Conservation (phyloP, 2,888 invertebrate species). For the Tachystola acroxantha region DNA sequence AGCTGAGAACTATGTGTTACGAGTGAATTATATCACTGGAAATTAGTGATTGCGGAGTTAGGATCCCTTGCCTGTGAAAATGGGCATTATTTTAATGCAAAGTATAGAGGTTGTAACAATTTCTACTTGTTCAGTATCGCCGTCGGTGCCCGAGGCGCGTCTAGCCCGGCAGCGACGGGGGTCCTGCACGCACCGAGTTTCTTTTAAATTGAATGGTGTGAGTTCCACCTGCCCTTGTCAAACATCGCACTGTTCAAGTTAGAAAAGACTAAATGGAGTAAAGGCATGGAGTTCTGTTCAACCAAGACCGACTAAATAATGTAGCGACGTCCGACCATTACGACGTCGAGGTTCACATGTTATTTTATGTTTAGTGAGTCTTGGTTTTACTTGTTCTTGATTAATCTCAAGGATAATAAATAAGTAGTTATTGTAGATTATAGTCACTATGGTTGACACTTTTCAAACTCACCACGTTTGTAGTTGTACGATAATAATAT, state of each 20-base stretch:
- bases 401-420: conserved; percentile 40
- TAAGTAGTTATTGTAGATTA: conserved; percentile 21
- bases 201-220: conserved; percentile 77
- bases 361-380: conserved; percentile 77
- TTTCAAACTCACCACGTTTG: conserved; percentile 28
- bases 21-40: conserved; percentile 69
- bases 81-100: conserved; percentile 95
- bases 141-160: conserved; percentile 37
- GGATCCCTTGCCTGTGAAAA: conserved; percentile 83
- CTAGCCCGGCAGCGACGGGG: conserved; percentile 48
- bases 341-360: conserved; percentile 45
- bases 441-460: conserved; percentile 19
- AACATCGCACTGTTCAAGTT: conserved; percentile 75
- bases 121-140: conserved; percentile 69
- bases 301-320: conserved; percentile 78
- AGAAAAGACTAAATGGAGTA: conserved; percentile 73
- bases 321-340: conserved; percentile 44
- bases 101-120: conserved; percentile 91
- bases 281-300: conserved; percentile 77
- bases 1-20: conserved; percentile 73
- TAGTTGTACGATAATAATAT: conserved; percentile 22
- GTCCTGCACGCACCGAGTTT: conserved; percentile 69
- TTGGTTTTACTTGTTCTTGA: conserved; percentile 72
- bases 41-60: conserved; percentile 69
- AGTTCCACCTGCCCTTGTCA: conserved; percentile 62